Conservation (phyloP, 2,113 vertebrate species). For the Orycteropus afer region DNA sequence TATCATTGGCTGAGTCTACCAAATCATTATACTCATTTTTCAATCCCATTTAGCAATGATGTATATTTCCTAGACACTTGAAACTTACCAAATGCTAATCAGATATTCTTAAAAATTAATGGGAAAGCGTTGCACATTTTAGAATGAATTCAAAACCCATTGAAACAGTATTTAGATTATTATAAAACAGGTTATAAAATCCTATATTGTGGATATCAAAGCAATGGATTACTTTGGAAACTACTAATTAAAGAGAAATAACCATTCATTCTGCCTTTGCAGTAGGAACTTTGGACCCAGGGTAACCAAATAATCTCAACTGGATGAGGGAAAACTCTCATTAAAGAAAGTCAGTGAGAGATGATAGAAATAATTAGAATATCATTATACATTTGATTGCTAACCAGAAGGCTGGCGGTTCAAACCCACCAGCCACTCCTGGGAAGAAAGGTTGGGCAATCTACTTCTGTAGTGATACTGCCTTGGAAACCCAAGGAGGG, state of each 20-base stretch:
- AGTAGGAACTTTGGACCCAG: neutral
- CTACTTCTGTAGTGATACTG: too few relatives aligned
- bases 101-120: neutral
- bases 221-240: constrained; percentile 18
- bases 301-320: neutral
- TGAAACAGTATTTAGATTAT: neutral
- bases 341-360: neutral
- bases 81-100: neutral
- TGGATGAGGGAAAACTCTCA: neutral
- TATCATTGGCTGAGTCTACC: neutral
- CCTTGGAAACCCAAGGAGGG: too few relatives aligned
- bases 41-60: neutral
- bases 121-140: neutral
- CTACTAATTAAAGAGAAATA: neutral
- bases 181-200: constrained; percentile 22
- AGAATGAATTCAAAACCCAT: neutral
- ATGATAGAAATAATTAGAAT: neutral
- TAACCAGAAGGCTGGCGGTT: too few relatives aligned
- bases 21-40: neutral
- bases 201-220: constrained; percentile 19
- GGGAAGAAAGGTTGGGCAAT: too few relatives aligned
- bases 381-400: neutral
- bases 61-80: neutral
- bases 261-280: neutral
- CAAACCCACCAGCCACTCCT: too few relatives aligned